Evolutionary conservation across 2,888 invertebrate genomes (phyloP), one percentile per base, ranked within the genome.

Genomic region (Sericinus montela): DNA sequence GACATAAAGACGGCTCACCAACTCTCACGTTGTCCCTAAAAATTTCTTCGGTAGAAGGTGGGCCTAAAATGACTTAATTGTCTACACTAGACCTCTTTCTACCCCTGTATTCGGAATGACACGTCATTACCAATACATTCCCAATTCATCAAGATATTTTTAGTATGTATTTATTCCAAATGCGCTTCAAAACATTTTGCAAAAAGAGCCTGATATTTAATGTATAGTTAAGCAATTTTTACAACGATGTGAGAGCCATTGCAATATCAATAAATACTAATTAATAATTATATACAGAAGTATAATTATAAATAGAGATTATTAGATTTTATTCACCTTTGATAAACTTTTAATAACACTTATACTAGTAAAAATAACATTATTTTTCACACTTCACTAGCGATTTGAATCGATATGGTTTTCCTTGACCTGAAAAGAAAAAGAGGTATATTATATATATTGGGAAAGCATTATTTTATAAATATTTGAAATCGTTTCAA

Each of bases 211-310:
- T 13, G 9, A 32, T n/a, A 32, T 5, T 2, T 4, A 11, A 11
- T 25, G 4, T 6, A 32, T 48, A 14, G 30, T 32, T 43, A 38
- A 34, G 32, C 43, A 48, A 43, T 48, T 13, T 25, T 25, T 8
- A 43, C 32, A 48, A 34, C 43, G 8, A 43, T 28, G n/a, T 9
- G 14, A 32, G 9, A 14, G 36, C 37, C 32, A 38, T 42, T 30
- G 32, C 25, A 43, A 38, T 43, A 10, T 32, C 38, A 15, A 43
- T 48, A 43, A 43, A 48, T 15, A 43, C 42, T 48, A 43, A 48
- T 37, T 48, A 30, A 42, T 6, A 10, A 16, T 36, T 13, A 25
- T 34, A 46, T 55, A 52, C 52, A 36, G 40, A 50, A 35, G 25
- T 43, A 38, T 32, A 38, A 48, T 38, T 34, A 35, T 34, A 30